Evolutionary conservation across 1,140 invertebrate genomes (phyloP), one percentile per base, ranked within the genome.

Genomic region (Macrocentrus cingulum): DNA sequence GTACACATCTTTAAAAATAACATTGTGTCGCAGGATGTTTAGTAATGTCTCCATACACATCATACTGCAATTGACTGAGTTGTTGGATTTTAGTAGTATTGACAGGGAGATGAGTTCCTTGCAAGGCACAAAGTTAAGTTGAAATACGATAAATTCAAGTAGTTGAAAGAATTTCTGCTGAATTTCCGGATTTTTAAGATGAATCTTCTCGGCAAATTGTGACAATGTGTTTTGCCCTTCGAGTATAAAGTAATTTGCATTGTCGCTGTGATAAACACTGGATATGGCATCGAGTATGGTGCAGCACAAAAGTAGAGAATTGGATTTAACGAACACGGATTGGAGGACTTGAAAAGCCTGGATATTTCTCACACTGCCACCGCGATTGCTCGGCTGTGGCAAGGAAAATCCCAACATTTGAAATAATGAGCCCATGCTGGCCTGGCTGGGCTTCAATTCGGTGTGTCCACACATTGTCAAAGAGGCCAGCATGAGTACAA

Each of bases 241-340:
- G 0, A 99, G 82, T 67, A 99, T 98, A 74, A 99, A 99, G 79
- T 99, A 99, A 80, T 99, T 99, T 13, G 95, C 94, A 75, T 94
- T 92, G 76, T 99, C 97, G 16, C 96, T 94, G 76, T 97, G 94
- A 77, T 98, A 99, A 9, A 99, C 91, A 63, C 91, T 94, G 9
- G 91, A 95, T 71, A 99, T 97, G 1, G 94, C 94, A 72, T 99
- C 97, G 46, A 99, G 81, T 61, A 98, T 94, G 0, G 91, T 91
- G 67, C 88, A 90, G 71, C 92, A 95, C 15, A 98, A 79, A 15
- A 90, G 84, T 20, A 88, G 82, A 1, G 93, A 94, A 66, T 85
- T 88, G 0, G 94, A 92, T 75, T 94, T 95, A 8, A 95, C 80
- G 71, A 98, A 98, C 45, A 97, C 92, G 42, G 89, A 92, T 80